Evolutionary conservation across 2,113 vertebrate genomes (phyloP), one percentile per base, ranked within the genome.

Genomic region (Pterophyllum scalare): DNA sequence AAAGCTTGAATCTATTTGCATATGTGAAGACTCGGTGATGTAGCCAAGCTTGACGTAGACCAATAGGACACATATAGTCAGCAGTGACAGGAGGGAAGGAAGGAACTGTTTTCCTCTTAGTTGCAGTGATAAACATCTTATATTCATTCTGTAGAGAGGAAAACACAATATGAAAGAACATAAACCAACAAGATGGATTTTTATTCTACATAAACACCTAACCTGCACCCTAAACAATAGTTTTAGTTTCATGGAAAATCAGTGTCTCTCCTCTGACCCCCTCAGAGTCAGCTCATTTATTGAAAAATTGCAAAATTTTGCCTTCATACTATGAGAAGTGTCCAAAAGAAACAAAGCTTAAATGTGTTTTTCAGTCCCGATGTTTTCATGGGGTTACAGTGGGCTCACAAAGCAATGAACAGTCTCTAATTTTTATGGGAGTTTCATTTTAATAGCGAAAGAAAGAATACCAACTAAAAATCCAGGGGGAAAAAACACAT

Each of bases 131-230:
- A 14, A 24, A 56, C 84, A 86, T 86, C 46, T 83, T 40, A 46
- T 92, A 92, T 92, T 97, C 97, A 98, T 98, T 95, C 97, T 98
- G 95, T 59, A 88, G 77, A n/a, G 33, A 75, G 28, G 17, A 43
- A 75, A 81, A 74, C 9, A 49, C 0, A 1, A 38, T 6, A n/a
- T 49, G 12, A 64, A 20, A 10, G 3, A 74, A 14, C 12, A 43
- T 28, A 13, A 60, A 60, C 22, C 9, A 1, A 72, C 35, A 33
- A 14, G 12, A 20, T 10, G 4, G 7, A 24, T 19, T 19, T 6
- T 57, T 72, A 72, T 52, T 72, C 40, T 52, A 31, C 17, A 72
- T 11, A 20, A 52, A 52, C 28, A 31, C 26, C 26, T 12, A 52
- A 20, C 43, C 24, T 15, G 2, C 14, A 49, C 28, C 43, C 43